phyloP scores from a whole-genome alignment of 2,113 vertebrate genomes.

The Pelmatolapia mariae region DNA sequence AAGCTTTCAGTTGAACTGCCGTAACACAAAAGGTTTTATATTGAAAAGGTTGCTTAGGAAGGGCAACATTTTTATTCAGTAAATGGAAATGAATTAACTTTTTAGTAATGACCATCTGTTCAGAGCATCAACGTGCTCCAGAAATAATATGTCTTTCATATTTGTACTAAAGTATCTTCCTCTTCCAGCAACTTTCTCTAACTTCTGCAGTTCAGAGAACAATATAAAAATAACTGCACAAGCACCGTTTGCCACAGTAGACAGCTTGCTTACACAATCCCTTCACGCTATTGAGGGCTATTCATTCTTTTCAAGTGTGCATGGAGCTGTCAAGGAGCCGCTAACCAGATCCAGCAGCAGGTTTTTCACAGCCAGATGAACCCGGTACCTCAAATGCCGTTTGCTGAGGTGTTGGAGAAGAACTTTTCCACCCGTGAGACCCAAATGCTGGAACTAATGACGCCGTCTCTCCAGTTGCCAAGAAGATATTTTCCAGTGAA shows the following conservation, averaged over 20 bases:
- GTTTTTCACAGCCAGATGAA: background rate
- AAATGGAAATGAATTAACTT: background rate
- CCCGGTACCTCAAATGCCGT: background rate
- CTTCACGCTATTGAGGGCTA: slow-evolving; percentile 23
- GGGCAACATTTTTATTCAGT: background rate
- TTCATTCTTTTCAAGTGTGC: background rate
- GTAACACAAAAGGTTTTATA: background rate
- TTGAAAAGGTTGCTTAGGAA: background rate
- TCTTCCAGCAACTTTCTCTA: slow-evolving; percentile 36
- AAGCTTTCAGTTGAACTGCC: background rate
- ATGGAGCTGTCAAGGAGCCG: background rate
- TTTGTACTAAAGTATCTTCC: slow-evolving; percentile 21
- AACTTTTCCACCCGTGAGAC: background rate
- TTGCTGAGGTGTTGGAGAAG: background rate
- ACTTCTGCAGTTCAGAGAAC: background rate
- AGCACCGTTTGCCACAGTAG: slow-evolving; percentile 48
- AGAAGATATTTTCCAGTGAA: background rate
- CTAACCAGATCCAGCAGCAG: background rate
- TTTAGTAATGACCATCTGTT: background rate
- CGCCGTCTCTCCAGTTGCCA: background rate
- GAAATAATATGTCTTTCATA: background rate
- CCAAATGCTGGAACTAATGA: background rate
- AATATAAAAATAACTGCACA: background rate
- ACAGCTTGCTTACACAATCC: slow-evolving; percentile 56
- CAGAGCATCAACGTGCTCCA: background rate